A percentile compares a stretch with the other conserved stretches of the same genome.
Evolutionary conservation across 2,113 vertebrate genomes (phyloP).

Genomic region (Passer domesticus): DNA sequence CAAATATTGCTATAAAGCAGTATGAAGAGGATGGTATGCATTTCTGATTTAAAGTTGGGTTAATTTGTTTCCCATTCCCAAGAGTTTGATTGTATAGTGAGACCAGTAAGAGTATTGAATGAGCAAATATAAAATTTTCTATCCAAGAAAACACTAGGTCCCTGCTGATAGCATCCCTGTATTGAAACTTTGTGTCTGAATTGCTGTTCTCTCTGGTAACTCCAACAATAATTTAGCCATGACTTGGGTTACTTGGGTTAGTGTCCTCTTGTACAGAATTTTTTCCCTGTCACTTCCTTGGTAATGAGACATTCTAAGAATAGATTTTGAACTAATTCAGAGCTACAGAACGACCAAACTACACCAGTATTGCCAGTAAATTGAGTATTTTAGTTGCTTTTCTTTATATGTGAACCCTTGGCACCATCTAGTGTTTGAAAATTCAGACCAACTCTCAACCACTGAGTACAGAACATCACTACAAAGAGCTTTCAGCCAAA

Average conservation of each 20-base stretch:
- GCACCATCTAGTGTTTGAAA: constrained; percentile 64
- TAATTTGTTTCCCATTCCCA: not conserved
- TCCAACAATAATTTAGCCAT: not conserved
- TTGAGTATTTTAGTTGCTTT: not conserved
- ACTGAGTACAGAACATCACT: not conserved
- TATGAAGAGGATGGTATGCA: not conserved
- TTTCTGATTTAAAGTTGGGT: not conserved
- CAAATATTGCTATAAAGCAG: not conserved
- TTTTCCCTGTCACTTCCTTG: not conserved
- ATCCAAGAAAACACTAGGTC: not conserved
- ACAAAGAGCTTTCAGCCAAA: not conserved
- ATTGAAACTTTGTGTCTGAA: not conserved
- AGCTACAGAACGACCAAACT: not conserved
- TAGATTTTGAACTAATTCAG: not conserved
- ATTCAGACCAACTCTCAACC: not conserved
- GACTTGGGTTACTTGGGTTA: not conserved
- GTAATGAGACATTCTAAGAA: not conserved
- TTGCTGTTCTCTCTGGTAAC: not conserved
- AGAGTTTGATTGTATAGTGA: not conserved
- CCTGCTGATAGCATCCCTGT: not conserved
- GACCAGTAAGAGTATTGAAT: not conserved
- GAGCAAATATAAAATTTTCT: not conserved
- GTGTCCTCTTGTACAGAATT: not conserved
- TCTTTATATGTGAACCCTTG: not conserved
- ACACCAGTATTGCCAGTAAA: not conserved